Evolutionary conservation across 1,140 invertebrate genomes (phyloP), one percentile per base, ranked within the genome.

Genomic region (Octopus bimaculoides): DNA sequence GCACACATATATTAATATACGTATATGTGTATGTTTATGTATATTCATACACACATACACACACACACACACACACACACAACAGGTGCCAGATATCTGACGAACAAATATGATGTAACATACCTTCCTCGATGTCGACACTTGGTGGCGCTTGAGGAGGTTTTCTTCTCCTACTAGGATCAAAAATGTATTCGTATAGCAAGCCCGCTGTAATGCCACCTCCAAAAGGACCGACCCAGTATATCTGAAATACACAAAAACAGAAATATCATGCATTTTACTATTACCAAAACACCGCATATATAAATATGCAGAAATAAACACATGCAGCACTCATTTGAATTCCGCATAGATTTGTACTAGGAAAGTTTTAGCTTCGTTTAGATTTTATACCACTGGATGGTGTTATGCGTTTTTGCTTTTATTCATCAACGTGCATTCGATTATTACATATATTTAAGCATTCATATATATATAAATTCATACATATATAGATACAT

Each of bases 101-200:
- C 4, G 56, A 61, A 12, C 9, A 61, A 61, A 61, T 2, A 61
- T 12, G 66, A 12, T 71, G 14, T n/a, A 12, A 17, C 66, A 71
- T 75, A 75, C 74, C 74, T 75, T 75, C 74, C 52, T 75, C 74
- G 20, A 75, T 20, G 5, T 75, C 74, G 74, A 75, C 74, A 53
- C 74, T 75, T 41, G 74, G 74, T 6, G 74, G 74, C 17, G 74
- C 74, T 17, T 69, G 75, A 10, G 78, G 75, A 54, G 75, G 79
- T 71, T 74, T 66, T 4, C 78, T 10, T 12, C 79, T 78, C 55
- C 81, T 75, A 52, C 79, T 80, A 8, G 82, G 82, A 77, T 82
- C 82, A 79, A 82, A 82, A 76, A 82, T 82, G 54, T 79, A 82
- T 61, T 82, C 80, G 41, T 82, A 82, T 55, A 82, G 54, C 12